Conservation (phyloP, 2,797 vertebrate species). For the Podarcis siculus region DNA sequence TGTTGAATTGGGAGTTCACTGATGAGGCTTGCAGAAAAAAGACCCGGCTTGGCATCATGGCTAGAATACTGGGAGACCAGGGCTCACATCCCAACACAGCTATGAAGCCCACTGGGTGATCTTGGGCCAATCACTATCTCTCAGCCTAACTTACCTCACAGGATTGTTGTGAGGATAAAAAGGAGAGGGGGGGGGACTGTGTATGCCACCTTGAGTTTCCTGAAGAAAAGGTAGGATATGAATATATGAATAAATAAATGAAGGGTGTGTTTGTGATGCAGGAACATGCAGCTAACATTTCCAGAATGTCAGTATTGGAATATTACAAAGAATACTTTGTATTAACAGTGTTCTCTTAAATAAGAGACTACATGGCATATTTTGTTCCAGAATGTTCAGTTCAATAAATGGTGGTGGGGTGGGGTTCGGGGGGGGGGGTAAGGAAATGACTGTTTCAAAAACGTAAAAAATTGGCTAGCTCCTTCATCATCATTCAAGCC, state of each 20-base stretch:
- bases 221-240: too few species aligned
- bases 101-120: too few species aligned
- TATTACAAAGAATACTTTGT: background rate
- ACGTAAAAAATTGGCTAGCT: background rate
- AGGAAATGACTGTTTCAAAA: background rate
- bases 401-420: background rate
- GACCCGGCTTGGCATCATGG: background rate
- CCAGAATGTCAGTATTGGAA: background rate
- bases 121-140: too few species aligned
- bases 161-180: too few species aligned
- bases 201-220: too few species aligned
- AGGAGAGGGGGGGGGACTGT: too few species aligned
- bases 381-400: background rate
- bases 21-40: too few species aligned
- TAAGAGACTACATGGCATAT: background rate
- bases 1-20: background rate
- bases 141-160: too few species aligned
- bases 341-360: background rate
- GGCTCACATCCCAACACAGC: too few species aligned
- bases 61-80: too few species aligned
- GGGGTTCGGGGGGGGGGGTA: background rate
- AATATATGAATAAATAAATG: too few species aligned
- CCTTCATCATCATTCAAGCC: conserved; percentile 30
- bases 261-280: too few species aligned
- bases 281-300: background rate